Percentiles rank a stretch among this genome's conserved stretches.
phyloP scores from a whole-genome alignment of 1,140 invertebrate genomes.

The Leptestheria dahalacensis region DNA sequence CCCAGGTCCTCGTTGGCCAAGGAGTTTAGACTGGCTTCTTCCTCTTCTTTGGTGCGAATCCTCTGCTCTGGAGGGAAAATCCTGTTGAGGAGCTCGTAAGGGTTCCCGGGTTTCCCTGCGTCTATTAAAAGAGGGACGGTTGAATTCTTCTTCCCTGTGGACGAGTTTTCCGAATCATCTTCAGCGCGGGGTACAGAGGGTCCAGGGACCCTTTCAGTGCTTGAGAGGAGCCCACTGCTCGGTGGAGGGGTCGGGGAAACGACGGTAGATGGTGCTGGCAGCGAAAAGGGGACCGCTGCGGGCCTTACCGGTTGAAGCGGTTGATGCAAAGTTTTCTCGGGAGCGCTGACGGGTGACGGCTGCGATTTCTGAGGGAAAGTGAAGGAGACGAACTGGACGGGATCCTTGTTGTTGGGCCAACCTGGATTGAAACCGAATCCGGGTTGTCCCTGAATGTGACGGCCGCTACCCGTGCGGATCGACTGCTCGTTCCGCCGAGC shows the following conservation, averaged over 20 bases:
- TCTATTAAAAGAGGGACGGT: slow-evolving; percentile 8
- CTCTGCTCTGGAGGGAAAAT: slow-evolving; percentile 45
- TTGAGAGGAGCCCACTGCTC: not conserved
- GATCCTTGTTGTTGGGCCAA: not conserved
- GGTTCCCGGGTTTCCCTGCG: slow-evolving; percentile 38
- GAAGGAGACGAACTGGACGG: not conserved
- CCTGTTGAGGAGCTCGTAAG: slow-evolving; percentile 73
- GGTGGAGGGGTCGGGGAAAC: not conserved
- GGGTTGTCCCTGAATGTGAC: not conserved
- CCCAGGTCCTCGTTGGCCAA: slow-evolving; percentile 55
- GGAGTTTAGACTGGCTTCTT: slow-evolving; percentile 62
- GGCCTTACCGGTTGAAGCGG: not conserved
- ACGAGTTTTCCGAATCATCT: not conserved
- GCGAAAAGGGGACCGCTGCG: not conserved
- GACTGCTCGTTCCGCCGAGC: not conserved
- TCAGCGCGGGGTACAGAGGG: not conserved
- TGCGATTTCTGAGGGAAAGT: not conserved
- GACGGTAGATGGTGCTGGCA: not conserved
- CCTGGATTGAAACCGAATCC: not conserved
- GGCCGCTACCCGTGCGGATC: not conserved
- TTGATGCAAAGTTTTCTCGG: not conserved
- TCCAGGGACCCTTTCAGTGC: not conserved
- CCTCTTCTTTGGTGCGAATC: slow-evolving; percentile 30
- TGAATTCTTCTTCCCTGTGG: not conserved
- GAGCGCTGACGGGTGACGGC: not conserved